Percentiles rank a stretch among this genome's conserved stretches.
phyloP scores from a whole-genome alignment of 1,140 invertebrate genomes.

The Drosophila chauvacae region DNA sequence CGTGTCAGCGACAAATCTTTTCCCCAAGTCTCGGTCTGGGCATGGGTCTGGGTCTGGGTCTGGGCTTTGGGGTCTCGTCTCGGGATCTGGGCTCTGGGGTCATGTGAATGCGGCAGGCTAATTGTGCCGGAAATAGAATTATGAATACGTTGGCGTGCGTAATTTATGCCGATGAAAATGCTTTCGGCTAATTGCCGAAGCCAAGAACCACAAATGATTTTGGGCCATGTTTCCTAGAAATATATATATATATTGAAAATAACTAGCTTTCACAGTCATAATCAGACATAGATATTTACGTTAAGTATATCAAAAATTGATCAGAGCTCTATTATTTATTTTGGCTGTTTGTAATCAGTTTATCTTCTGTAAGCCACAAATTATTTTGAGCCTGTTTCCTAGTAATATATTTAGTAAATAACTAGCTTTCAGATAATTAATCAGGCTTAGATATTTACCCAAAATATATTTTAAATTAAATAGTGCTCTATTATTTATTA shows the following conservation, averaged over 20 bases:
- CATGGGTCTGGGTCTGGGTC: background rate
- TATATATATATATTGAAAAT: background rate
- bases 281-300: background rate
- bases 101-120: constrained; percentile 59
- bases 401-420: background rate
- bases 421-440: background rate
- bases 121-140: constrained; percentile 82
- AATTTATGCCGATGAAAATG: constrained; percentile 75
- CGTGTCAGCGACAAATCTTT: constrained; percentile 78
- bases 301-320: background rate
- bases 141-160: constrained; percentile 80
- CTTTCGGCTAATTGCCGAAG: constrained; percentile 47
- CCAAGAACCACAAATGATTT: constrained; percentile 8
- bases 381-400: background rate
- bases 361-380: no score
- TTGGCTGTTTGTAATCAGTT: no score
- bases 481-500: background rate
- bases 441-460: background rate
- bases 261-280: background rate
- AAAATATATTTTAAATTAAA: background rate
- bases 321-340: background rate
- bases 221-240: constrained; percentile 9
- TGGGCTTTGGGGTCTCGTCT: constrained; percentile 1
- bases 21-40: constrained; percentile 13
- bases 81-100: constrained; percentile 24